Evolutionary conservation across 2,797 vertebrate species (phyloP).

Genomic region (Leptoclinus maculatus): DNA sequence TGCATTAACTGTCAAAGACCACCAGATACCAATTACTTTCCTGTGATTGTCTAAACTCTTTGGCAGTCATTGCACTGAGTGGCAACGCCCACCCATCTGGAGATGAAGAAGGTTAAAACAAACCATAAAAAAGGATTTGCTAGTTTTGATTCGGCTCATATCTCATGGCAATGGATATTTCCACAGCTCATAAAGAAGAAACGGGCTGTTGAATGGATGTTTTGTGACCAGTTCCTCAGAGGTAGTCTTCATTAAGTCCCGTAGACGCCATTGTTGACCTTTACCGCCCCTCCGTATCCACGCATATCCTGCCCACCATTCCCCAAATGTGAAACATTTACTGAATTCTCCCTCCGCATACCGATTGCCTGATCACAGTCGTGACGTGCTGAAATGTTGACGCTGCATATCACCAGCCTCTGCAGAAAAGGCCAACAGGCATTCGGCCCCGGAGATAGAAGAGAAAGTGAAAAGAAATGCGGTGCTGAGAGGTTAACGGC

Average conservation of each 20-base stretch:
- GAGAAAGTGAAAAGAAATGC: slow-evolving; percentile 44
- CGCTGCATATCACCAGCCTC: slow-evolving; percentile 25
- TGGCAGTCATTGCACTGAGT: slow-evolving; percentile 20
- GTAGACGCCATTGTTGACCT: slow-evolving; percentile 30
- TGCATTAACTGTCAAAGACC: slow-evolving; percentile 10
- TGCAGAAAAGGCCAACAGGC: slow-evolving; percentile 34
- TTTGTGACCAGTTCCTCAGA: slow-evolving; percentile 5
- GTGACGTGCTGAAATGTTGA: slow-evolving; percentile 42
- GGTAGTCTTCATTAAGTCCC: slow-evolving; percentile 6
- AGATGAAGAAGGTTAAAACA: slow-evolving; percentile 14
- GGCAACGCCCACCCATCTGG: slow-evolving; percentile 22
- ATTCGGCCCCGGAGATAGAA: slow-evolving; percentile 39
- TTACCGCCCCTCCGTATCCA: neutral
- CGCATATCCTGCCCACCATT: slow-evolving; percentile 15
- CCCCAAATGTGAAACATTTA: slow-evolving; percentile 30
- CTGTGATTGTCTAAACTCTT: slow-evolving; percentile 48
- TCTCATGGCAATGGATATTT: slow-evolving; percentile 26
- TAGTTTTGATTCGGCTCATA: slow-evolving; percentile 6
- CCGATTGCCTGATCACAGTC: slow-evolving; percentile 24
- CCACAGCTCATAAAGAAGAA: slow-evolving; percentile 24
- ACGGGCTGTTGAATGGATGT: slow-evolving; percentile 15
- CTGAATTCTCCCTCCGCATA: slow-evolving; percentile 1
- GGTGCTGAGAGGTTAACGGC: slow-evolving; percentile 58
- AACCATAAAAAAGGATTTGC: slow-evolving; percentile 22
- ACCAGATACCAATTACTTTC: slow-evolving; percentile 41